Conservation (phyloP, 2,888 invertebrate genomes). For the Heliothis peltigera region DNA sequence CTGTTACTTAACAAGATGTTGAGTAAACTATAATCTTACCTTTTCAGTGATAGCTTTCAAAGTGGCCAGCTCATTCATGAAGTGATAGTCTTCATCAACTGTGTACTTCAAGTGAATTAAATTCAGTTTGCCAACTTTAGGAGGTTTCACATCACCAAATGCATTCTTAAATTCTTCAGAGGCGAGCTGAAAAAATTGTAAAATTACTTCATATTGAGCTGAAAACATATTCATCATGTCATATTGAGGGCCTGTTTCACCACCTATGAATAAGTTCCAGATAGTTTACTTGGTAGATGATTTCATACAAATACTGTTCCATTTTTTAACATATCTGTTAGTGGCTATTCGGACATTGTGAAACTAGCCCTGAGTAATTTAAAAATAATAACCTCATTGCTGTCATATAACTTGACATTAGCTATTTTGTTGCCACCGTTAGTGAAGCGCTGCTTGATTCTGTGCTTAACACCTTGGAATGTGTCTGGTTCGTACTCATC, state of each 20-base stretch:
- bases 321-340: too few species aligned
- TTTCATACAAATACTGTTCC: too few species aligned
- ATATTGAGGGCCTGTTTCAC: too few species aligned
- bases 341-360: too few species aligned
- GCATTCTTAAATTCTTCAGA: slow-evolving; percentile 70
- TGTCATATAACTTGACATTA: slow-evolving; percentile 91
- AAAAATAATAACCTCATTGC: slow-evolving; percentile 89
- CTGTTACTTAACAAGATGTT: neutral
- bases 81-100: slow-evolving; percentile 91
- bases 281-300: too few species aligned
- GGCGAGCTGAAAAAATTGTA: slow-evolving; percentile 75
- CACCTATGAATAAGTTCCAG: too few species aligned
- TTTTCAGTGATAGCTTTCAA: slow-evolving; percentile 90
- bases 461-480: slow-evolving; percentile 89
- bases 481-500: slow-evolving; percentile 92
- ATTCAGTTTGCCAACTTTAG: slow-evolving; percentile 73
- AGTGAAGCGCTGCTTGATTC: slow-evolving; percentile 91
- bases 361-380: too few species aligned
- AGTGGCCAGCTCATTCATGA: slow-evolving; percentile 90
- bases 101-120: slow-evolving; percentile 77
- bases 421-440: slow-evolving; percentile 91
- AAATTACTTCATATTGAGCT: too few species aligned
- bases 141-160: slow-evolving; percentile 77
- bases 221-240: too few species aligned
- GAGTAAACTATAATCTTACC: slow-evolving; percentile 65